Evolutionary conservation across 2,113 vertebrate genomes (phyloP).

Genomic region (Lepus americanus): DNA sequence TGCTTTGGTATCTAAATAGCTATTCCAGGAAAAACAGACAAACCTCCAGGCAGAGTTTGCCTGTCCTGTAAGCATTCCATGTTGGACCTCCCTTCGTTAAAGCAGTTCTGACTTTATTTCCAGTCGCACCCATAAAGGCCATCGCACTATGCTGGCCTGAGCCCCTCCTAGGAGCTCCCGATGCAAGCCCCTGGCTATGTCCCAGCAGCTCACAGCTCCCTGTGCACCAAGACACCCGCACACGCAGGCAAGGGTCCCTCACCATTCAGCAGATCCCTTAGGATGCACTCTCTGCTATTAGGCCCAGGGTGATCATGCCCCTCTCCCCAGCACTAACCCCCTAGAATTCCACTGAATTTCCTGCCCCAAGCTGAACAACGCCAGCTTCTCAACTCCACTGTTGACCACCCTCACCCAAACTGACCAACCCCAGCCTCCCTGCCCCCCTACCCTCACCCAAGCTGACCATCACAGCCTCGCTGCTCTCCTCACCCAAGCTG

Average conservation of each 20-base stretch:
- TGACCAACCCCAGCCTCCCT: too few species aligned
- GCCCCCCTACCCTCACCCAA: too few species aligned
- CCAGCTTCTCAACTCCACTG: background rate
- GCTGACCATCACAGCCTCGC: too few species aligned
- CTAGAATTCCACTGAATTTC: rapidly evolving
- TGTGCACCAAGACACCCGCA: background rate
- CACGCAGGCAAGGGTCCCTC: too few species aligned
- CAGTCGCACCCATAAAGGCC: background rate
- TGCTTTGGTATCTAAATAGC: background rate
- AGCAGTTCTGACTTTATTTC: background rate
- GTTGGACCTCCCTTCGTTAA: background rate
- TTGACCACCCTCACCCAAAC: too few species aligned
- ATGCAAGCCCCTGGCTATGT: too few species aligned
- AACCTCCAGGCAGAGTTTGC: background rate
- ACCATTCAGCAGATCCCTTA: too few species aligned
- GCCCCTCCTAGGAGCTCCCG: rapidly evolving
- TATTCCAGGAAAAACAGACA: background rate
- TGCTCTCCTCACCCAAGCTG: too few species aligned
- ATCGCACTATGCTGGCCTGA: background rate
- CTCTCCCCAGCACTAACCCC: background rate
- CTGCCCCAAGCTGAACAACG: too few species aligned
- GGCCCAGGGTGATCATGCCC: too few species aligned
- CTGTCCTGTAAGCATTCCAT: background rate
- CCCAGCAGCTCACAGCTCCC: background rate
- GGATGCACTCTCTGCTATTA: rapidly evolving